Conservation (phyloP, 2,797 vertebrate species). For the Pempheris klunzingeri region DNA sequence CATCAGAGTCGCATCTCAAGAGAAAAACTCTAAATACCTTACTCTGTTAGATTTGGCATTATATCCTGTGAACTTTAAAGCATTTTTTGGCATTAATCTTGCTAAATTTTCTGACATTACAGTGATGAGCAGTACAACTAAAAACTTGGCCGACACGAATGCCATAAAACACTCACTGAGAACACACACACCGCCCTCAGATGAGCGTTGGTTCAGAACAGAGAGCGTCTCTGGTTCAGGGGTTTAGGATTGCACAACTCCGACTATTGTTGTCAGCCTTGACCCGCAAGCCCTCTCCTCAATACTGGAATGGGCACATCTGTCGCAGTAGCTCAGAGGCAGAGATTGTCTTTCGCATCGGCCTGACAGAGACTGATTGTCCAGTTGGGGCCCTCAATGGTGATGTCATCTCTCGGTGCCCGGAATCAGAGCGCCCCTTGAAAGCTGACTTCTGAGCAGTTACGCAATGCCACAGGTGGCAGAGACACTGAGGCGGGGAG, state of each 20-base stretch:
- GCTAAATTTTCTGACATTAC: conserved; percentile 24
- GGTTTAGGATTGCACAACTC: conserved; percentile 80
- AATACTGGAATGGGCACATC: conserved; percentile 76
- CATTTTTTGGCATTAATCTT: conserved; percentile 21
- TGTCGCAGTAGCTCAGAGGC: conserved; percentile 79
- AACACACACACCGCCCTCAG: conserved; percentile 40
- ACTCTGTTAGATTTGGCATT: not conserved
- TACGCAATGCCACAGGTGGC: conserved; percentile 84
- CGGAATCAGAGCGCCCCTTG: conserved; percentile 62
- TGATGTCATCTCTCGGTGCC: conserved; percentile 80
- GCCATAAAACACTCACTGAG: conserved; percentile 36
- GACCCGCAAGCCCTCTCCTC: conserved; percentile 75
- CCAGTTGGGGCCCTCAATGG: conserved; percentile 58
- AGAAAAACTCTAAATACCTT: not conserved
- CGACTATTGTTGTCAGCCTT: conserved; percentile 81
- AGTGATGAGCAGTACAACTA: conserved; percentile 36
- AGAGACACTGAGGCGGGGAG: conserved; percentile 31
- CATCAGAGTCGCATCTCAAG: too few species aligned
- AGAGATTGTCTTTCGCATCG: conserved; percentile 78
- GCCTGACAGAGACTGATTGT: conserved; percentile 80
- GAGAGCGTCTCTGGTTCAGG: conserved; percentile 62
- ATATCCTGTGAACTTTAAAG: not conserved
- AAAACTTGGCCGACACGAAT: conserved; percentile 39
- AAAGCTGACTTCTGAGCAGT: conserved; percentile 73
- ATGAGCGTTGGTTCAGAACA: conserved; percentile 32